A percentile compares a stretch with the other conserved stretches of the same genome.
Evolutionary conservation across 2,113 vertebrate genomes (phyloP).

Genomic region (Tympanuchus pallidicinctus): DNA sequence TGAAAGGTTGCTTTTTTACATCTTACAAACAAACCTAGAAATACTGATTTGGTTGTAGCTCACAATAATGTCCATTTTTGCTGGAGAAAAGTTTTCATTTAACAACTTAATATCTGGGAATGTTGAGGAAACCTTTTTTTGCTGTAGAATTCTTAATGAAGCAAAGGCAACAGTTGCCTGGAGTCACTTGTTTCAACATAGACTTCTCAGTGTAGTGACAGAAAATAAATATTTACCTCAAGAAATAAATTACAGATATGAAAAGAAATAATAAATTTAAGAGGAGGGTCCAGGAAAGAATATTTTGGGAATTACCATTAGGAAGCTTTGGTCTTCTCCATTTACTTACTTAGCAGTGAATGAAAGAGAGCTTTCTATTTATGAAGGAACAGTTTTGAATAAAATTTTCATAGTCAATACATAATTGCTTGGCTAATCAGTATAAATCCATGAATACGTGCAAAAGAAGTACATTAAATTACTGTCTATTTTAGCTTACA

Average conservation of each 20-base stretch:
- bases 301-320: background rate
- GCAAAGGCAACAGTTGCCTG: background rate
- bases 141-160: background rate
- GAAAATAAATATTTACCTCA: background rate
- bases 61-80: background rate
- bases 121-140: background rate
- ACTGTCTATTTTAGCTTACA: background rate
- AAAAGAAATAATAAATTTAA: background rate
- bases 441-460: background rate
- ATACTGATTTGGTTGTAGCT: background rate
- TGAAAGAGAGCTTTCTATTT: background rate
- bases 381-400: background rate
- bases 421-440: background rate
- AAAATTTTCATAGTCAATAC: background rate
- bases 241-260: background rate
- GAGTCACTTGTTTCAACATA: background rate
- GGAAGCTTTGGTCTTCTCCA: background rate
- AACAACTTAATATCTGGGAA: background rate
- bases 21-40: background rate
- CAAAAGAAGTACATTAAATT: background rate
- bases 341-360: background rate
- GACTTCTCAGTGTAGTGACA: background rate
- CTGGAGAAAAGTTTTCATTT: background rate
- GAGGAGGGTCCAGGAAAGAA: background rate
- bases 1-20: background rate